phyloP scores from a whole-genome alignment of 2,113 vertebrate species.

The Ageneiosus marmoratus region DNA sequence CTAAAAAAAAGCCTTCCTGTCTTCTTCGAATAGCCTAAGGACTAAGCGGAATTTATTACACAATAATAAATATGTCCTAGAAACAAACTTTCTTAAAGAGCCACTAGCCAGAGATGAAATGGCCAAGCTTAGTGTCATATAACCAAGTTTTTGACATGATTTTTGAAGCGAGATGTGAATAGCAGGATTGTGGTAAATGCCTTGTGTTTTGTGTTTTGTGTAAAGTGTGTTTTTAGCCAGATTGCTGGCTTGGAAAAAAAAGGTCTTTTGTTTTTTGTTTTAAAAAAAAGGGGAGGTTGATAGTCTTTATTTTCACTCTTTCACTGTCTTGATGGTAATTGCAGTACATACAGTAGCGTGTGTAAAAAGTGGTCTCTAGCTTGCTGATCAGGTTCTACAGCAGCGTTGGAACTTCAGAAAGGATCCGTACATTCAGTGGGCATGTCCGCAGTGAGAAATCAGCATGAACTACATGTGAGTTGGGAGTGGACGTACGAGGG shows the following conservation, averaged over 20 bases:
- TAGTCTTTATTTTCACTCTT: neutral
- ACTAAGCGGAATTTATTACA: too few species aligned
- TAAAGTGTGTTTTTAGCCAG: conserved; percentile 1
- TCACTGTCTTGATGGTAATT: conserved; percentile 18
- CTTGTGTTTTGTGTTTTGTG: conserved; percentile 1
- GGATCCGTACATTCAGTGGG: neutral
- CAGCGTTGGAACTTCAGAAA: neutral
- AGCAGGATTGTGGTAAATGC: conserved; percentile 12
- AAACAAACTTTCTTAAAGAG: neutral
- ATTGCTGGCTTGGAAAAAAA: neutral
- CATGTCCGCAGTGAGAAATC: conserved; percentile 7
- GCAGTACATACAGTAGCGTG: conserved; percentile 17
- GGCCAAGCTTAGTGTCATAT: neutral
- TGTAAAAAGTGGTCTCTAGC: conserved; percentile 16
- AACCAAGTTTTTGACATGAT: neutral
- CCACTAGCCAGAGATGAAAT: neutral
- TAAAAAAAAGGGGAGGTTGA: neutral
- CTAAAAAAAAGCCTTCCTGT: neutral
- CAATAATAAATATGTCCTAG: neutral
- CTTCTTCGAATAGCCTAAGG: neutral
- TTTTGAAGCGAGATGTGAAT: conserved; percentile 15
- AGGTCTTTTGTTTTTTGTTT: neutral
- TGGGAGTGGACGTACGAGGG: neutral
- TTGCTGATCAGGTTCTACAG: neutral
- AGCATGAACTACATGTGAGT: conserved; percentile 1